phyloP scores from a whole-genome alignment of 2,888 invertebrate genomes.

The Hipparchia semele region DNA sequence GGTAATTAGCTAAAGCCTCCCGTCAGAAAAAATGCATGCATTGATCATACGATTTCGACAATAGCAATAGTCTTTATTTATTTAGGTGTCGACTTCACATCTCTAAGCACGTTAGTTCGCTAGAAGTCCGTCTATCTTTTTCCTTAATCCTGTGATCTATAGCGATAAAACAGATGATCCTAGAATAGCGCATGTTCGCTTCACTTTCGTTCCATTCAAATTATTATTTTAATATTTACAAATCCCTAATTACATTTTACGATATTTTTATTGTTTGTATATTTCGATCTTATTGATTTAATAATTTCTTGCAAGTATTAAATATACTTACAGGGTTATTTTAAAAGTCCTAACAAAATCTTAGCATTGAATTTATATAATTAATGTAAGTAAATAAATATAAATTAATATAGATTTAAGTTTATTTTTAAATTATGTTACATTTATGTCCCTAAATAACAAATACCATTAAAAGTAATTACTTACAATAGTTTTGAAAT shows the following conservation, averaged over 20 bases:
- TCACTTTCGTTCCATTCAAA: constrained; percentile 74
- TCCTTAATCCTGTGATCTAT: constrained; percentile 11
- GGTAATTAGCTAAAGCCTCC: too few species aligned
- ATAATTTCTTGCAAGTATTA: constrained; percentile 25
- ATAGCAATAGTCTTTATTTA: too few species aligned
- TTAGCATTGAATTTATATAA: not conserved
- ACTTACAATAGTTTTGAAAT: too few species aligned
- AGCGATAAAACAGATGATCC: constrained; percentile 50
- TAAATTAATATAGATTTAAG: too few species aligned
- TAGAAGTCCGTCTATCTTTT: constrained; percentile 9
- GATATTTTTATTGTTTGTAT: constrained; percentile 52
- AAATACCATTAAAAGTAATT: too few species aligned
- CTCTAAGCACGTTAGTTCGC: not conserved
- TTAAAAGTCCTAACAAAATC: constrained; percentile 8
- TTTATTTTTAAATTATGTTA: too few species aligned
- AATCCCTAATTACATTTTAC: constrained; percentile 47
- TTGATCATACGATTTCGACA: too few species aligned
- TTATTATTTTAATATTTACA: constrained; percentile 61
- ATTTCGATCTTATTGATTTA: constrained; percentile 45
- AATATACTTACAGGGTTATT: constrained; percentile 27
- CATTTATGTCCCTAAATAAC: too few species aligned
- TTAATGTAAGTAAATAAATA: not conserved
- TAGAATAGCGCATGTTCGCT: constrained; percentile 58
- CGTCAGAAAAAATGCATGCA: too few species aligned
- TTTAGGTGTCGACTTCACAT: too few species aligned